Percentiles rank a stretch among this genome's conserved stretches.
Conservation (phyloP, 1,140 invertebrate species). For the Leptestheria dahalacensis region DNA sequence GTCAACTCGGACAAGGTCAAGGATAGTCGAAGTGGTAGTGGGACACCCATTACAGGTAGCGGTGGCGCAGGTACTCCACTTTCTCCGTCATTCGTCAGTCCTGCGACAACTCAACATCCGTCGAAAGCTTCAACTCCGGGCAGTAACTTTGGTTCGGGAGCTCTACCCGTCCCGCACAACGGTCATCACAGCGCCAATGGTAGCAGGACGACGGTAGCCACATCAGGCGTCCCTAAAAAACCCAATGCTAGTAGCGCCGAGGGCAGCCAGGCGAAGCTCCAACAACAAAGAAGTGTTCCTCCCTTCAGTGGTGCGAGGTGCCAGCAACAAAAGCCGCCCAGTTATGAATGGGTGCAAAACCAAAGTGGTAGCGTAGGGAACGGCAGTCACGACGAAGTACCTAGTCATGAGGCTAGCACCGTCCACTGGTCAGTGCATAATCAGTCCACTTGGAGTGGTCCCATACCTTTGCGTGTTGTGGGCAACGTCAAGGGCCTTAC, state of each 20-base stretch:
- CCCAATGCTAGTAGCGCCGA: neutral
- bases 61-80: neutral
- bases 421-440: conserved; percentile 13
- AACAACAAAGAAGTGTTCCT: neutral
- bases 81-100: neutral
- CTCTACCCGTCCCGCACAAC: neutral
- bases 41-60: neutral
- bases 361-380: neutral
- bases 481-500: neutral
- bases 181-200: neutral
- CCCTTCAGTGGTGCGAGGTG: neutral
- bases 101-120: neutral
- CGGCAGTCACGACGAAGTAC: neutral
- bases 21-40: neutral
- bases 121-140: neutral
- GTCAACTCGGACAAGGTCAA: neutral
- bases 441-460: conserved; percentile 12
- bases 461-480: neutral
- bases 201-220: neutral
- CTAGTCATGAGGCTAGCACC: neutral
- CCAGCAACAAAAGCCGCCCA: neutral
- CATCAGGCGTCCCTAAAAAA: neutral
- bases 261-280: neutral
- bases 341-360: neutral
- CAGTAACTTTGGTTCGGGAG: neutral